A percentile compares a stretch with the other conserved stretches of the same genome.
Evolutionary conservation across 1,140 invertebrate genomes (phyloP).

Genomic region (Planococcus citri): DNA sequence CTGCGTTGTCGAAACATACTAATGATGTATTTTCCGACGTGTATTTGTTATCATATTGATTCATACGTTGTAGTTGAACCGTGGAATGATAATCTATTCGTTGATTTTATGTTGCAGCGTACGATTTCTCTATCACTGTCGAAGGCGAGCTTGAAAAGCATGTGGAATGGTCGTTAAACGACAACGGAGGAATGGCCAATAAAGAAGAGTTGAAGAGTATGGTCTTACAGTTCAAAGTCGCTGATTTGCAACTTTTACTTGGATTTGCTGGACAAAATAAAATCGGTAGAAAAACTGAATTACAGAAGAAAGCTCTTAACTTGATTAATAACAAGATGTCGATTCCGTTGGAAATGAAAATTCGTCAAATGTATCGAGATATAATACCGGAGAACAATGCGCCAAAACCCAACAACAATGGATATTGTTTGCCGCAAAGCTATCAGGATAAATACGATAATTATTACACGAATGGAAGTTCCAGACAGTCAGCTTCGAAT

Average conservation of each 20-base stretch:
- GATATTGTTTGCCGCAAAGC: not conserved
- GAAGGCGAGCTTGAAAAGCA: not conserved
- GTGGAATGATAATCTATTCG: too few relatives aligned
- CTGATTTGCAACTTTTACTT: conserved; percentile 71
- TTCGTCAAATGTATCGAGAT: conserved; percentile 4
- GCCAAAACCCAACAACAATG: not conserved
- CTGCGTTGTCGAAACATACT: too few relatives aligned
- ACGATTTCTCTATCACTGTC: too few relatives aligned
- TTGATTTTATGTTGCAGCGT: too few relatives aligned
- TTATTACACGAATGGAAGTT: not conserved
- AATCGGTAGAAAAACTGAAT: conserved; percentile 72
- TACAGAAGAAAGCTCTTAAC: conserved; percentile 41
- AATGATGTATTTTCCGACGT: too few relatives aligned
- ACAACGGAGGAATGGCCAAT: not conserved
- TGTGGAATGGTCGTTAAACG: not conserved
- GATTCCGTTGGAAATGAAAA: conserved; percentile 9
- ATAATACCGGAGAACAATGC: not conserved
- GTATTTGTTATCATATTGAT: too few relatives aligned
- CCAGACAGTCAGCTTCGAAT: not conserved
- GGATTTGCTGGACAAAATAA: conserved; percentile 73
- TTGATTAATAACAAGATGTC: not conserved
- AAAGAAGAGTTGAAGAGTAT: conserved; percentile 35
- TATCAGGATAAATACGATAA: not conserved
- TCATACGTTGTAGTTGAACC: too few relatives aligned
- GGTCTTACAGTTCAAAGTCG: conserved; percentile 70